Conservation (phyloP, 2,888 invertebrate species). For the Fragum whitleyi region DNA sequence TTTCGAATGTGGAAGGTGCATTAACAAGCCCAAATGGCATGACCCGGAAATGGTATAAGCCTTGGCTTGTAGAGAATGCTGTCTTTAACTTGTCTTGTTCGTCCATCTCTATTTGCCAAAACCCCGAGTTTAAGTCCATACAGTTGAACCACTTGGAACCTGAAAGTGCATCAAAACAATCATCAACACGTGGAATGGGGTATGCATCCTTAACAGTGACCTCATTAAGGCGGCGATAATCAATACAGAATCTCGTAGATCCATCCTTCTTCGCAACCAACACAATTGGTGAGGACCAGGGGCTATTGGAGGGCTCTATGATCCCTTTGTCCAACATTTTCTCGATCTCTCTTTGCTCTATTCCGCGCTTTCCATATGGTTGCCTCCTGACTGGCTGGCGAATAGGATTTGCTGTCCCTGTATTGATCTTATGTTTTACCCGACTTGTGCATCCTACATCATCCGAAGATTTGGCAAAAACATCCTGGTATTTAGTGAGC, state of each 20-base stretch:
- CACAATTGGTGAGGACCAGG: constrained; percentile 49
- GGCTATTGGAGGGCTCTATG: constrained; percentile 50
- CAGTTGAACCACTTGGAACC: constrained; percentile 58
- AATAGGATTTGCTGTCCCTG: constrained; percentile 37
- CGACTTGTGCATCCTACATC: constrained; percentile 43
- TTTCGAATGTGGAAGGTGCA: constrained; percentile 66
- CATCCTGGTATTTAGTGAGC: too few species aligned
- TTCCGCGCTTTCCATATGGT: constrained; percentile 36
- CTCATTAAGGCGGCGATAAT: constrained; percentile 44
- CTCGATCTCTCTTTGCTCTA: constrained; percentile 34
- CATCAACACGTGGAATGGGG: constrained; percentile 54
- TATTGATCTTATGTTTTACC: constrained; percentile 49
- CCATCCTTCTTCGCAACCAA: constrained; percentile 53
- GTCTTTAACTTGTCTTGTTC: constrained; percentile 56
- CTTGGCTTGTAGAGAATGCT: constrained; percentile 60
- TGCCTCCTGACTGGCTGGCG: constrained; percentile 41
- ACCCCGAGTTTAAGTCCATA: constrained; percentile 60
- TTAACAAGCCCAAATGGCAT: too few species aligned
- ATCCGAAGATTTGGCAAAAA: constrained; percentile 41
- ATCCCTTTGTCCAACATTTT: constrained; percentile 44
- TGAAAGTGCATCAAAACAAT: constrained; percentile 57
- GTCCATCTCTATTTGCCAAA: constrained; percentile 59
- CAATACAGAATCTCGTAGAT: constrained; percentile 49
- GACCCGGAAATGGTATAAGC: constrained; percentile 59
- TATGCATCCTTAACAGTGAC: constrained; percentile 52